Evolutionary conservation across 2,888 invertebrate species (phyloP).

Genomic region (Elegia similella): DNA sequence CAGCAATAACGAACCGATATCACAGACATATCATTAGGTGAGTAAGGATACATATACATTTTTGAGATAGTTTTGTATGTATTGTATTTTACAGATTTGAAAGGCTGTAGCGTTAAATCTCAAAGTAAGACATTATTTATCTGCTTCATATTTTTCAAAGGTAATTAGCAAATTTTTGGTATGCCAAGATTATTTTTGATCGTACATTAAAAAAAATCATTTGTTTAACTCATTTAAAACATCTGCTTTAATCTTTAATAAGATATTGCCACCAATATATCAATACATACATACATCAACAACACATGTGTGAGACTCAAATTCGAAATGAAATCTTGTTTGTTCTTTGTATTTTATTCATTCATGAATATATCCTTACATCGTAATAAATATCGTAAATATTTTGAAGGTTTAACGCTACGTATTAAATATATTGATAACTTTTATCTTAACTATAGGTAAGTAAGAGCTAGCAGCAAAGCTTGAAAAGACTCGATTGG

Average conservation of each 20-base stretch:
- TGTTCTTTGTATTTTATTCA: neutral
- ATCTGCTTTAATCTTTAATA: too few relatives aligned
- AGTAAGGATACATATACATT: slow-evolving; percentile 56
- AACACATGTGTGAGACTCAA: too few relatives aligned
- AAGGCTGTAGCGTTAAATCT: slow-evolving; percentile 25
- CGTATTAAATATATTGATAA: neutral
- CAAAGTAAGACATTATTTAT: neutral
- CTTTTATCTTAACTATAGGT: neutral
- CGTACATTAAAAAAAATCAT: too few relatives aligned
- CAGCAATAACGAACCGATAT: slow-evolving; percentile 71
- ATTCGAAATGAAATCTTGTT: too few relatives aligned
- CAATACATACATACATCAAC: too few relatives aligned
- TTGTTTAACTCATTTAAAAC: too few relatives aligned
- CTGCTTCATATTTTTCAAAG: too few relatives aligned
- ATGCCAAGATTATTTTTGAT: too few relatives aligned
- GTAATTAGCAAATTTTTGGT: too few relatives aligned
- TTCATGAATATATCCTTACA: neutral
- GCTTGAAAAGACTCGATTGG: neutral
- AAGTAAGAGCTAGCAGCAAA: neutral
- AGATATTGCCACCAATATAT: too few relatives aligned
- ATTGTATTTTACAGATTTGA: slow-evolving; percentile 26
- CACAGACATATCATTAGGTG: slow-evolving; percentile 76
- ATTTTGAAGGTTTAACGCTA: neutral
- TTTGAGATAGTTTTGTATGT: slow-evolving; percentile 45
- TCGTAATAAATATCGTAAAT: neutral